Conservation (phyloP, 30 jellyfish, hydroid and myxozoan species). For the Morbakka virulenta region DNA sequence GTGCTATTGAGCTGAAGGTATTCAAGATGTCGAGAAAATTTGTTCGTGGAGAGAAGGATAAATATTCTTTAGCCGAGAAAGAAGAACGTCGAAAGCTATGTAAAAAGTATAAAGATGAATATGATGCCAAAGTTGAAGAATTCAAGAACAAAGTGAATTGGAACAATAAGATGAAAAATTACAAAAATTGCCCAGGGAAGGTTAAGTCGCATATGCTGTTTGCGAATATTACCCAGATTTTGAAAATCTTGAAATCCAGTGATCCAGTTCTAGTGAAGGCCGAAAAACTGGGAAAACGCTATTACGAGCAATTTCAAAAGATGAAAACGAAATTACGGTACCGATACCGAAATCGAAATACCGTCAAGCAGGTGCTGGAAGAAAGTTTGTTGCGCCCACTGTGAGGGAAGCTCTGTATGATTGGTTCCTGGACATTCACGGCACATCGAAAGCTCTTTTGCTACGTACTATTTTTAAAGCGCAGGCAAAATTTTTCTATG, state of each 20-base stretch:
- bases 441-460: constrained; percentile 22
- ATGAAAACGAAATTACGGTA: constrained; percentile 8
- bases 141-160: constrained; percentile 3
- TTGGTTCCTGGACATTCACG: constrained; percentile 48
- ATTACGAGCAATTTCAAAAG: background rate
- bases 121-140: constrained; percentile 22
- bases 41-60: no score
- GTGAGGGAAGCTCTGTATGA: constrained; percentile 39
- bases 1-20: no score
- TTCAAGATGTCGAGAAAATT: no score
- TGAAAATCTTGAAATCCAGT: no score
- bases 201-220: constrained; percentile 42
- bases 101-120: no score
- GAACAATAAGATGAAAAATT: constrained; percentile 10
- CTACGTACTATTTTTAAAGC: constrained; percentile 26
- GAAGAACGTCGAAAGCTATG: no score
- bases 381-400: constrained; percentile 39
- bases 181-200: constrained; percentile 28
- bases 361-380: constrained; percentile 57
- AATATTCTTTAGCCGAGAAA: no score
- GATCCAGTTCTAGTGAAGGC: constrained; percentile 27
- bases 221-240: no score
- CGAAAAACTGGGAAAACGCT: constrained; percentile 32
- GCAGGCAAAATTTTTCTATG: no score
- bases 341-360: constrained; percentile 11